Conservation (phyloP, 1,140 invertebrate species). For the Micrasema minimum region DNA sequence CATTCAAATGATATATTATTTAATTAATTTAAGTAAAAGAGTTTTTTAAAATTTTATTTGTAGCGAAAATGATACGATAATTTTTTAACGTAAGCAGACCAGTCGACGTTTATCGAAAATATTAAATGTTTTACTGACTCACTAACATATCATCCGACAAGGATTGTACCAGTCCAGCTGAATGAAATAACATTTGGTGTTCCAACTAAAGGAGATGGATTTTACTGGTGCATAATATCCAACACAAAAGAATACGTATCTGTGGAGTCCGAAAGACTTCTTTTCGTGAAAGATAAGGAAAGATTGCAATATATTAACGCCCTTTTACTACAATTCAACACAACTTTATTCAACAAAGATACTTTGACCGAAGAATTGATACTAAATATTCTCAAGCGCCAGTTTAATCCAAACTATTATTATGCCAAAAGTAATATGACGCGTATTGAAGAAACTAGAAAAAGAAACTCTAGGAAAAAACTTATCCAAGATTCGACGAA, state of each 20-base stretch:
- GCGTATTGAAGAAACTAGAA: not conserved
- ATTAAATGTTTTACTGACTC: slow-evolving; percentile 61
- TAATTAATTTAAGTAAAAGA: not conserved
- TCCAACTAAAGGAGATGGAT: slow-evolving; percentile 56
- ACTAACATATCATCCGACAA: slow-evolving; percentile 55
- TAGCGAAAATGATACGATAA: not conserved
- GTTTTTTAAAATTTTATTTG: too few relatives aligned
- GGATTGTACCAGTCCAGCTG: slow-evolving; percentile 40
- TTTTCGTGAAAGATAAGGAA: slow-evolving; percentile 52
- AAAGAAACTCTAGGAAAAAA: not conserved
- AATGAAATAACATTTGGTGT: not conserved
- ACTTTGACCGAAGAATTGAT: slow-evolving; percentile 8
- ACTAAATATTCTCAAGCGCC: not conserved
- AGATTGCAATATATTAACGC: slow-evolving; percentile 1
- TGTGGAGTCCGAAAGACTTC: slow-evolving; percentile 58
- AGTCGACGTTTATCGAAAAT: not conserved
- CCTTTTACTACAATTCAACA: slow-evolving; percentile 1
- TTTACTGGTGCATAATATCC: slow-evolving; percentile 62
- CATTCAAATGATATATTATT: not conserved
- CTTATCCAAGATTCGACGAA: not conserved
- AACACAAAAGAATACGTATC: slow-evolving; percentile 56
- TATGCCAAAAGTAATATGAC: not conserved
- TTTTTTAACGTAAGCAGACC: not conserved
- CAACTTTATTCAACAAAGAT: not conserved
- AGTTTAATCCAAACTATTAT: not conserved